Base-by-base conservation (phyloP, 2,113 vertebrate genomes). In the Alaudala cheleensis region DNA sequence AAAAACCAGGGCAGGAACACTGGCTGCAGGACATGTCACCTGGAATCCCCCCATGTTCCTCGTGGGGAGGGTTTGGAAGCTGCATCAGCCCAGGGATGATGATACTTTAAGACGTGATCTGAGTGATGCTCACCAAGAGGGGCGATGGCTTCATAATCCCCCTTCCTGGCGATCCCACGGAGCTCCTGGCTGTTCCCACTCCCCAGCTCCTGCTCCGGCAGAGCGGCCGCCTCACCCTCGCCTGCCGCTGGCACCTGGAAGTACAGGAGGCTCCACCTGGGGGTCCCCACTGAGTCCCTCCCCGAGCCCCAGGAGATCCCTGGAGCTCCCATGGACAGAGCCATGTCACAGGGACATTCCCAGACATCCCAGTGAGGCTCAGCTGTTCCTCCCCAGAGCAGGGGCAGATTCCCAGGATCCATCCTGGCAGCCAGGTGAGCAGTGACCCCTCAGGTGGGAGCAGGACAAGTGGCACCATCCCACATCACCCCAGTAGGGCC, bases 241-340 rank as follows among this genome's bases (percentile, higher is more conserved):
- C 98, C 93, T 0, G 92, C 95, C 1, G 83, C 91, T 0, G 96
- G 95, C 81, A 97, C 96, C 98, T 98, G 84, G 9, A 98, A 97
- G 6, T 56, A 72, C 65, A 96, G 51, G 50, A 67, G 24, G 33
- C 19, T 34, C 4, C 1, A 5, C 64, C 42, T 49, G 79, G 73
- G 5, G 2, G 44, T 66, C 42, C 37, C 50, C 47, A 12, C 50
- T 11, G 64, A 17, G 1, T 8, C n/a, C 44, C 15, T 47, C 6
- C 12, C 70, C 2, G 2, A 9, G 5, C n/a, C 37, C 64, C 60
- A 8, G 66, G n/a, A 62, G 39, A 44, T 61, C 47, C 69, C 45
- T 9, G 0, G 21, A 65, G 67, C 23, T 51, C 39, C 37, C 10
- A 5, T 1, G 16, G 54, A 45, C 17, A 24, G 33, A n/a, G 53